A percentile compares a stretch with the other conserved stretches of the same genome.
Conservation (phyloP, 2,888 invertebrate species). For the Rhaphigaster nebulosa region DNA sequence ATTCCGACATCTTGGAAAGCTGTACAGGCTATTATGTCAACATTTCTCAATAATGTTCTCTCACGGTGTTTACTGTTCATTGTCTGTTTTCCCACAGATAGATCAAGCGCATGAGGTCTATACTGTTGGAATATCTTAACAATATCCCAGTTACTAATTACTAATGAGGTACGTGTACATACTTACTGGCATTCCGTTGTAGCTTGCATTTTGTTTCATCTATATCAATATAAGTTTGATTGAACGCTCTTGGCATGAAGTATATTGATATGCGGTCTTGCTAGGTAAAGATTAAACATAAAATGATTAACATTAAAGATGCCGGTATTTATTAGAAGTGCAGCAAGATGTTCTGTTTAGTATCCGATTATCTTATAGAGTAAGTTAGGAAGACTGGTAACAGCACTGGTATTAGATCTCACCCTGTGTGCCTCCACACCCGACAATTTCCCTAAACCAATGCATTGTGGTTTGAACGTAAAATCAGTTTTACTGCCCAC, state of each 20-base stretch:
- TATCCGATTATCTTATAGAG: too few species aligned
- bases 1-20: conserved; percentile 16
- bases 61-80: background rate
- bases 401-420: background rate
- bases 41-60: conserved; percentile 9
- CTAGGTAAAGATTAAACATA: too few species aligned
- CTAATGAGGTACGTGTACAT: background rate
- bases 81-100: background rate
- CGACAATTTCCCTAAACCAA: background rate
- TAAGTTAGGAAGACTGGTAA: too few species aligned
- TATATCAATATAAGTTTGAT: background rate
- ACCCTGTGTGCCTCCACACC: background rate
- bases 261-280: too few species aligned
- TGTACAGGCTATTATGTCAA: background rate
- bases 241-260: too few species aligned
- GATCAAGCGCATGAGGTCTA: background rate
- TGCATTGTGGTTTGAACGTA: background rate
- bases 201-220: background rate
- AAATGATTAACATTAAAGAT: too few species aligned
- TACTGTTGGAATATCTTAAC: background rate
- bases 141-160: background rate
- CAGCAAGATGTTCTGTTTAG: too few species aligned
- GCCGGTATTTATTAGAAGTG: too few species aligned
- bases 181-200: background rate
- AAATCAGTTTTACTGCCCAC: background rate